A percentile compares a stretch with the other conserved stretches of the same genome.
Evolutionary conservation across 2,888 invertebrate species (phyloP).

Genomic region (Clivina fossor): DNA sequence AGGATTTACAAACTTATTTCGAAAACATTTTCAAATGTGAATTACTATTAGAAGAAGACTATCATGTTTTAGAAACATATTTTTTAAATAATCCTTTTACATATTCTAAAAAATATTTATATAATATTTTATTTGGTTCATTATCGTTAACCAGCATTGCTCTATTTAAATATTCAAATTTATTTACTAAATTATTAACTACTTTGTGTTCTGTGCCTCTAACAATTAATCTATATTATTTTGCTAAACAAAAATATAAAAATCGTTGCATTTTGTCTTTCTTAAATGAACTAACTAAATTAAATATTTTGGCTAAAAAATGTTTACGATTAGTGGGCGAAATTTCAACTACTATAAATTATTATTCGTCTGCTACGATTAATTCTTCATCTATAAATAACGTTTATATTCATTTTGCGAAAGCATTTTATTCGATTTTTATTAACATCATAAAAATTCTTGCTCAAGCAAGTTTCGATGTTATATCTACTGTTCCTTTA

Average conservation of each 20-base stretch:
- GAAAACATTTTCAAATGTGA: conserved; percentile 20
- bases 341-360: conserved; percentile 18
- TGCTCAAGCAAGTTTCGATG: conserved; percentile 12
- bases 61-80: conserved; percentile 19
- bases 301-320: conserved; percentile 20
- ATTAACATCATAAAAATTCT: conserved; percentile 20
- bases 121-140: conserved; percentile 14
- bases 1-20: conserved; percentile 18
- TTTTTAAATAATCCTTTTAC: conserved; percentile 1
- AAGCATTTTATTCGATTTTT: conserved; percentile 21
- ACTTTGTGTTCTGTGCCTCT: conserved; percentile 19
- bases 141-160: not conserved
- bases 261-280: not conserved
- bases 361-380: conserved; percentile 22
- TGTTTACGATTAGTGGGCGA: conserved; percentile 23
- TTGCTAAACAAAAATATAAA: conserved; percentile 12
- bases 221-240: conserved; percentile 6
- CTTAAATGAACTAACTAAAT: conserved; percentile 10
- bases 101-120: not conserved
- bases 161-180: conserved; percentile 18
- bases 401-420: conserved; percentile 21
- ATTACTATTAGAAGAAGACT: conserved; percentile 23
- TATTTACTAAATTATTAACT: conserved; percentile 4
- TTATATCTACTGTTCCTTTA: conserved; percentile 16
- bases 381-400: conserved; percentile 23